Conservation (phyloP, 1,140 invertebrate species). For the Myzus persicae region DNA sequence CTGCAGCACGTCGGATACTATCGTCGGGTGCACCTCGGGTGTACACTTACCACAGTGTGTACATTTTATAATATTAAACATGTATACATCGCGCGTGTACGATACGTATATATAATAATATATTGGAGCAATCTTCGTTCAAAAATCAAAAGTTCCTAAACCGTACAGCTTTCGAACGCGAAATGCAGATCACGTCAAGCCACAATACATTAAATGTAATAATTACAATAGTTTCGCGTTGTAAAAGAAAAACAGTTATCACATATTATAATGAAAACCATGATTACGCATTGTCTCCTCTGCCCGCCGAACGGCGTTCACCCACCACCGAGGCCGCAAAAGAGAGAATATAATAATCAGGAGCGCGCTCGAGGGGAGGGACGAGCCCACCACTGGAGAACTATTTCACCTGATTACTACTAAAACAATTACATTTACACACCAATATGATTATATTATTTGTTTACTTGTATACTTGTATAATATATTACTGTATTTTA, state of each 20-base stretch:
- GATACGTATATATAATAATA: not conserved
- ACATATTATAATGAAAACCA: not conserved
- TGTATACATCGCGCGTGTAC: not conserved
- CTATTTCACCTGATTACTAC: too few relatives aligned
- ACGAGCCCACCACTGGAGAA: too few relatives aligned
- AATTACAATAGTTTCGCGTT: not conserved
- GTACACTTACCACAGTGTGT: too few relatives aligned
- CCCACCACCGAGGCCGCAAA: not conserved
- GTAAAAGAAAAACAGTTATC: not conserved
- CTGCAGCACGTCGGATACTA: not conserved
- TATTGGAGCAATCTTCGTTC: not conserved
- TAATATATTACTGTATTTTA: too few relatives aligned
- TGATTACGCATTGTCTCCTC: not conserved
- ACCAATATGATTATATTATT: too few relatives aligned
- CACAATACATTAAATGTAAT: not conserved
- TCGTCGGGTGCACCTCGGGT: too few relatives aligned
- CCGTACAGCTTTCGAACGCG: not conserved
- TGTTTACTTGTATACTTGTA: too few relatives aligned
- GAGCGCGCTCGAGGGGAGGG: too few relatives aligned
- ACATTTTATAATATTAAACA: not conserved
- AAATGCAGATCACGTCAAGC: not conserved
- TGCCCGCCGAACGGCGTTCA: not conserved
- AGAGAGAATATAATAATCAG: not conserved
- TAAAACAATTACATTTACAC: too few relatives aligned
- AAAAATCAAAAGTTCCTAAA: not conserved